These are phyloP conservation scores for Nixonia krombeini DNA, from an alignment of 1,140 invertebrate species.

Conservation along the genomic window DNA sequence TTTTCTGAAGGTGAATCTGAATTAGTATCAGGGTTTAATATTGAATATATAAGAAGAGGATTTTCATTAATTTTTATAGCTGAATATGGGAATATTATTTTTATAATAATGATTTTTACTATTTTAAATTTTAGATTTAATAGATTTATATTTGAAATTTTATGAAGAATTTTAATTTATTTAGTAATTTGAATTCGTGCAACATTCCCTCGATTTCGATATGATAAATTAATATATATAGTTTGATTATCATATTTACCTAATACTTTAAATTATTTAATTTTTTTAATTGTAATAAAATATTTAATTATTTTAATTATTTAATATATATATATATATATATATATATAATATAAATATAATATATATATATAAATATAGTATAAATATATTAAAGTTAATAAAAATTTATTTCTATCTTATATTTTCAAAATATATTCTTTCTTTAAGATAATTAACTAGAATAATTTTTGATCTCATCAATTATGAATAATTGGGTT, in stretches of 20 bases:
- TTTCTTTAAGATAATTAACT: constrained; percentile 69
- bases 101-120: constrained; percentile 75
- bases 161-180: constrained; percentile 71
- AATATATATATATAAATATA: background rate
- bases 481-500: constrained; percentile 67
- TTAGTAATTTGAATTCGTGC: constrained; percentile 75
- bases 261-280: constrained; percentile 71
- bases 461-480: constrained; percentile 13
- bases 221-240: constrained; percentile 77
- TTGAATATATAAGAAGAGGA: constrained; percentile 77
- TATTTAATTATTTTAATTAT: constrained; percentile 44
- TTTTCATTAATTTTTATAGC: constrained; percentile 83
- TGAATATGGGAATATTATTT: constrained; percentile 80
- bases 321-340: constrained; percentile 1
- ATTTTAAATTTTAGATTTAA: constrained; percentile 71
- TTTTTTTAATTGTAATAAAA: constrained; percentile 65
- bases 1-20: constrained; percentile 83
- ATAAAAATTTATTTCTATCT: constrained; percentile 72
- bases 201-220: constrained; percentile 73
- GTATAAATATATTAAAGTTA: constrained; percentile 60
- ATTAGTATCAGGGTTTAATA: constrained; percentile 84
- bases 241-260: constrained; percentile 73
- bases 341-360: background rate
- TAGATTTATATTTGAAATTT: constrained; percentile 68
- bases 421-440: constrained; percentile 79